Conservation (phyloP, 2,797 vertebrate species). For the Amphiprion clarkii region DNA sequence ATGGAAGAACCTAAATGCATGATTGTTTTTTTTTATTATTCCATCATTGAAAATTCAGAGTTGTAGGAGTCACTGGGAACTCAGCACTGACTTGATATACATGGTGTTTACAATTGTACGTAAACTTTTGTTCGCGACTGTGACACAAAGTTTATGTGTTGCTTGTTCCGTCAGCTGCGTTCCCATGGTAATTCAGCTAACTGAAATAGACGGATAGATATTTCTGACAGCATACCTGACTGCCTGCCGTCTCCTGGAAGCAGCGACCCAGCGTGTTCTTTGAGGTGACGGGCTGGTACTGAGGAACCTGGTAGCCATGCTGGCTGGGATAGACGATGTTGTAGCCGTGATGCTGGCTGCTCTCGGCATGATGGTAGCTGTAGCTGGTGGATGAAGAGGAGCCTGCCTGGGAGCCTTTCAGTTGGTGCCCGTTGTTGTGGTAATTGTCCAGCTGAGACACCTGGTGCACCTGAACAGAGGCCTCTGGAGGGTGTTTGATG, state of each 20-base stretch:
- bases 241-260: conserved; percentile 95
- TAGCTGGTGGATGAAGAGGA: conserved; percentile 85
- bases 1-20: too few relatives aligned
- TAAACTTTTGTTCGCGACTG: too few relatives aligned
- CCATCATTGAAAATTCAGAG: too few relatives aligned
- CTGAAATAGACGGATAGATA: background rate
- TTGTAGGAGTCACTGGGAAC: too few relatives aligned
- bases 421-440: conserved; percentile 84
- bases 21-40: too few relatives aligned
- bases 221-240: conserved; percentile 86
- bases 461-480: conserved; percentile 97
- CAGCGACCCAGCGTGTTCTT: conserved; percentile 95
- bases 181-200: background rate
- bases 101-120: too few relatives aligned
- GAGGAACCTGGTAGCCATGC: conserved; percentile 87
- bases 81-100: too few relatives aligned
- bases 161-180: background rate
- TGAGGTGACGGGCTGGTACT: conserved; percentile 91
- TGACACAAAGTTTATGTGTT: background rate
- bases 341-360: conserved; percentile 86
- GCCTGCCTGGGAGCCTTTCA: conserved; percentile 73
- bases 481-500: conserved; percentile 97
- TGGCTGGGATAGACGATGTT: conserved; percentile 89
- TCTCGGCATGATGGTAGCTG: conserved; percentile 89
- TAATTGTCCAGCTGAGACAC: conserved; percentile 93